Percentiles rank a stretch among this genome's conserved stretches.
Evolutionary conservation across 2,888 invertebrate genomes (phyloP).

Genomic region (Ophioninae sp.): DNA sequence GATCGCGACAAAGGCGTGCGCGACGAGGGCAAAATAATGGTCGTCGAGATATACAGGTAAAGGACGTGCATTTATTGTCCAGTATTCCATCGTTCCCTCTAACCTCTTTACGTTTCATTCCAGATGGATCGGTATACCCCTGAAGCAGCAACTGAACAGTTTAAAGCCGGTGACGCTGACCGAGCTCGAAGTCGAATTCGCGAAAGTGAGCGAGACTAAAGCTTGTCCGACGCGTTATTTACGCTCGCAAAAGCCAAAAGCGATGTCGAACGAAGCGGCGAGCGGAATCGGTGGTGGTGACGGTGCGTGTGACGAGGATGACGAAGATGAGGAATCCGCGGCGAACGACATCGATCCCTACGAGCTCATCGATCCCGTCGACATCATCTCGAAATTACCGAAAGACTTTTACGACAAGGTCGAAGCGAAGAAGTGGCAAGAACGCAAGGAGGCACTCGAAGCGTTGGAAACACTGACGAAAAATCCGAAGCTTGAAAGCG

Average conservation of each 20-base stretch:
- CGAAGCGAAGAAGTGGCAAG: conserved; percentile 98
- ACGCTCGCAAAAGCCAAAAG: conserved; percentile 90
- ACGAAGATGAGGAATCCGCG: conserved; percentile 83
- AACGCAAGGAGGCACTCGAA: conserved; percentile 96
- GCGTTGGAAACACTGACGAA: conserved; percentile 89
- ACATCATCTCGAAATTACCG: conserved; percentile 95
- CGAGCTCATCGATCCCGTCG: conserved; percentile 95
- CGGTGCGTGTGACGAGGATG: conserved; percentile 81
- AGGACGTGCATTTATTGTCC: not conserved
- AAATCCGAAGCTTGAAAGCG: conserved; percentile 92
- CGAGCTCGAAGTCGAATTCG: conserved; percentile 94
- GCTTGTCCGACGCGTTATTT: conserved; percentile 89
- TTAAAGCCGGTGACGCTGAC: conserved; percentile 95
- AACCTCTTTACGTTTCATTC: conserved; percentile 48
- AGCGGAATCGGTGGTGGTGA: conserved; percentile 82
- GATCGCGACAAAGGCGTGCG: conserved; percentile 96
- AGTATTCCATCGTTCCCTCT: not conserved
- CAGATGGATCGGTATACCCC: conserved; percentile 92
- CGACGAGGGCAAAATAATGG: conserved; percentile 94
- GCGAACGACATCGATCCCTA: conserved; percentile 90
- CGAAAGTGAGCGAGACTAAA: conserved; percentile 85
- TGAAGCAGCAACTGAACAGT: conserved; percentile 91
- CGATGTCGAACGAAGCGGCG: conserved; percentile 82
- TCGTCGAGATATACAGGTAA: conserved; percentile 94
- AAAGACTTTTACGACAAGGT: conserved; percentile 97